Evolutionary conservation across 2,113 vertebrate species (phyloP), one percentile per base, ranked within the genome.

Genomic region (Procapra przewalskii): DNA sequence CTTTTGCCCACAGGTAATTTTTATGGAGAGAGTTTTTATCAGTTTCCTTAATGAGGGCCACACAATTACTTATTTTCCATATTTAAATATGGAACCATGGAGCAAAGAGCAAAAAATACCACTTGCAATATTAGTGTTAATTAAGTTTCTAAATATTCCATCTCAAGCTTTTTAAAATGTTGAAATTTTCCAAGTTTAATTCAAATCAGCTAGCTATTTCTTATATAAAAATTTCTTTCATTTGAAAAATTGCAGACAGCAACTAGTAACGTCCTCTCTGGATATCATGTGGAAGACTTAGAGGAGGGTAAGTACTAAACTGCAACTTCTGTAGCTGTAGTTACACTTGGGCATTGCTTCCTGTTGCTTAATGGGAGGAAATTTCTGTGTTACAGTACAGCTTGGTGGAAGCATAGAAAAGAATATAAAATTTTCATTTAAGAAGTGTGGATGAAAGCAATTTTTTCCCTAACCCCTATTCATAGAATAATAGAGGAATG

Each of bases 221-320:
- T 92, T 96, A 54, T 52, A 95, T 80, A 88, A 96, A 89, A 50
- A 43, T 92, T 45, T 91, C 71, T 98, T 98, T 89, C 81, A 55
- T 97, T 98, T 98, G 93, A 88, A 97, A 96, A 88, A 94, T 98
- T 99, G 50, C 97, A 99, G 99, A 98, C 97, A 97, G 99, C 99
- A 97, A 97, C 98, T 97, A 98, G 98, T 97, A 99, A 98, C 87
- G 97, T 98, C 91, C 98, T 98, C 19, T 98, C 98, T 90, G 98
- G 98, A 97, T 99, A 98, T 97, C 98, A 98, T 29, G 81, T 97
- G 96, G 99, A 99, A 98, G 99, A 99, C 98, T 97, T 99, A 92
- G 99, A 99, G 93, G 99, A 99, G 95, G 99, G 99, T 99, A 98
- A 80, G 98, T 97, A 94, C 90, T 83, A 86, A 87, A 52, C 40